phyloP scores from a whole-genome alignment of 1,140 invertebrate genomes.

The Hormaphis cornu region DNA sequence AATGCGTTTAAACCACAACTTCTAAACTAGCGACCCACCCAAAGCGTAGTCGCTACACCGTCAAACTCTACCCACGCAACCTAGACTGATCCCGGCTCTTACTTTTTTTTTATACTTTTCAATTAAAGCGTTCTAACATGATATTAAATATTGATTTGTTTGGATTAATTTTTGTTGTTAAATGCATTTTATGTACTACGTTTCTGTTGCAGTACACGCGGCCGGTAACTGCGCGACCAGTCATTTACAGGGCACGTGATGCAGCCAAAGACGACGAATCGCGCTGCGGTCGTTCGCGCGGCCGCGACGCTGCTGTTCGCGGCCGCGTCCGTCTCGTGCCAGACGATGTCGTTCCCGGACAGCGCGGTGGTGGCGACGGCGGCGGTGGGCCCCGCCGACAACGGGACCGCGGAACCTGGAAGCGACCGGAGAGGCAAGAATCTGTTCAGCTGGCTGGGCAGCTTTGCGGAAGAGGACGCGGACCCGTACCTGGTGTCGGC shows the following conservation, averaged over 20 bases:
- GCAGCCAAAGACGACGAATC: no score
- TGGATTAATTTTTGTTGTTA: no score
- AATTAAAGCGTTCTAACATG: no score
- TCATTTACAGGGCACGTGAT: not conserved
- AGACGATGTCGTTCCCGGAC: constrained; percentile 3
- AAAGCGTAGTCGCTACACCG: no score
- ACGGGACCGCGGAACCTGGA: not conserved
- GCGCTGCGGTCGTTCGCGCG: no score
- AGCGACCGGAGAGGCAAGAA: constrained; percentile 49
- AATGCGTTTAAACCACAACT: no score
- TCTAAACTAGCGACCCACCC: no score
- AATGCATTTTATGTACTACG: not conserved
- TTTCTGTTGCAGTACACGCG: not conserved
- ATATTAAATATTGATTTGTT: no score
- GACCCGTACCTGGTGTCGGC: constrained; percentile 64
- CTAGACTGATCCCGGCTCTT: no score
- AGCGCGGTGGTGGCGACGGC: not conserved
- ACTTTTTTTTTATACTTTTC: no score
- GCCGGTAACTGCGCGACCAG: not conserved
- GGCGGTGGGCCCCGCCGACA: not conserved
- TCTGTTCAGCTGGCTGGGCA: constrained; percentile 61
- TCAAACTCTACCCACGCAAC: no score
- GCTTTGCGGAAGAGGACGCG: constrained; percentile 57
- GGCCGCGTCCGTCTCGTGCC: not conserved
- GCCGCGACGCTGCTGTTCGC: not conserved